Evolutionary conservation across 2,888 invertebrate species (phyloP).

Genomic region (Coelogynopora nodosa): DNA sequence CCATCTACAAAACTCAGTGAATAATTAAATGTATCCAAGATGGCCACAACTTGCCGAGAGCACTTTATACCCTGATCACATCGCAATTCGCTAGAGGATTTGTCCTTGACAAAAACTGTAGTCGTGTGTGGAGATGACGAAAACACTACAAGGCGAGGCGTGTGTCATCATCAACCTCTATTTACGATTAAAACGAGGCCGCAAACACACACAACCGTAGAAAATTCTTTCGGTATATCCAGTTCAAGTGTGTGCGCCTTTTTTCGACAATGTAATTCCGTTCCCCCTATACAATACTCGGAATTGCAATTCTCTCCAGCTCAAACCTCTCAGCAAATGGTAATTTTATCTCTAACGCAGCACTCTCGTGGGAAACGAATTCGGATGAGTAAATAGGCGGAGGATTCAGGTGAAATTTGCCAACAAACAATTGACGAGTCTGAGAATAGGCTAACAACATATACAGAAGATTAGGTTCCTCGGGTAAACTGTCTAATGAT

Average conservation of each 20-base stretch:
- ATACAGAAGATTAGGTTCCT: no score
- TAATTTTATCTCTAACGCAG: slow-evolving; percentile 15
- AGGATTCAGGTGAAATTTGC: no score
- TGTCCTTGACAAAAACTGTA: not conserved
- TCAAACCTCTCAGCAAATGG: not conserved
- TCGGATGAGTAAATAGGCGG: no score
- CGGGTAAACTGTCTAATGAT: no score
- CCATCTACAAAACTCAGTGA: no score
- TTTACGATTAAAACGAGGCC: not conserved
- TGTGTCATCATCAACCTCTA: not conserved
- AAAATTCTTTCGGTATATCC: not conserved
- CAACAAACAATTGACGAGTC: no score
- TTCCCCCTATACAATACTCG: not conserved
- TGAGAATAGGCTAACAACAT: no score
- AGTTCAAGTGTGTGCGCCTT: not conserved
- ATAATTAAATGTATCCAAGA: not conserved
- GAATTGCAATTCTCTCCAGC: not conserved
- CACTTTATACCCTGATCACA: not conserved
- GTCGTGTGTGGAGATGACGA: no score
- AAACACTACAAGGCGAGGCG: no score
- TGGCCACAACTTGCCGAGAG: not conserved
- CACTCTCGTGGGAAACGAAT: slow-evolving; percentile 19
- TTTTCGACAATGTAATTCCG: not conserved
- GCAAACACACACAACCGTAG: not conserved
- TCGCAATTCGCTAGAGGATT: not conserved